Evolutionary conservation across 2,797 vertebrate species (phyloP), one percentile per base, ranked within the genome.

Genomic region (Muraenolepis orangiensis): DNA sequence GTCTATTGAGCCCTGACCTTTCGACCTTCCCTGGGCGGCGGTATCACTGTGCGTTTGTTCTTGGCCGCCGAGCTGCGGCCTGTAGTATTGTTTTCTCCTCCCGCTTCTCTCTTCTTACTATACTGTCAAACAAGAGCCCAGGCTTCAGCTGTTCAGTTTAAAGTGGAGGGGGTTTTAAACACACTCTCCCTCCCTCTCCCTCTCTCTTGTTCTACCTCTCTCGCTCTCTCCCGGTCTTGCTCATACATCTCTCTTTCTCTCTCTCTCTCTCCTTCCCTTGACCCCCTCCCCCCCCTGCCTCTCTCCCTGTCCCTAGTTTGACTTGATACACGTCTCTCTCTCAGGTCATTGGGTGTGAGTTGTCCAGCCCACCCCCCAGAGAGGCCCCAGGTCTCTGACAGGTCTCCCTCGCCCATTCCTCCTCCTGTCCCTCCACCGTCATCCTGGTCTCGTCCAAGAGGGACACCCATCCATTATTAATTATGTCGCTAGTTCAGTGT

Each of bases 41-140:
- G 68, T 36, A 71, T 81, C 72, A 71, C 40, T 30, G 69, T 71
- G 79, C 36, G 73, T 69, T 69, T 68, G 64, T 67, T 70, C 71
- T n/a, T 57, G 26, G 42, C 74, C 51, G 69, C 78, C 72, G 57
- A 64, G 72, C 69, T 71, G 70, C 1, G 71, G 28, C 36, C 77
- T 51, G 72, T 80, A 81, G 72, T 80, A 81, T 78, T 85, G 85
- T 75, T 77, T 72, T 73, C n/a, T n/a, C n/a, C n/a, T n/a, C n/a
- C 76, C 78, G 31, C 66, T 51, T 76, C 72, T 72, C 30, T 57
- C 70, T 46, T 32, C 66, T 18, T 20, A 5, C 46, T 51, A 16
- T 4, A 16, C 46, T n/a, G 46, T 51, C 46, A 6, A 51, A 51
- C 1, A 1, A 23, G 6, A 57, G 51, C n/a, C 20, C 6, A 4